Base-by-base conservation (phyloP, 1,140 invertebrate genomes). In the Carcinoscorpius rotundicauda region DNA sequence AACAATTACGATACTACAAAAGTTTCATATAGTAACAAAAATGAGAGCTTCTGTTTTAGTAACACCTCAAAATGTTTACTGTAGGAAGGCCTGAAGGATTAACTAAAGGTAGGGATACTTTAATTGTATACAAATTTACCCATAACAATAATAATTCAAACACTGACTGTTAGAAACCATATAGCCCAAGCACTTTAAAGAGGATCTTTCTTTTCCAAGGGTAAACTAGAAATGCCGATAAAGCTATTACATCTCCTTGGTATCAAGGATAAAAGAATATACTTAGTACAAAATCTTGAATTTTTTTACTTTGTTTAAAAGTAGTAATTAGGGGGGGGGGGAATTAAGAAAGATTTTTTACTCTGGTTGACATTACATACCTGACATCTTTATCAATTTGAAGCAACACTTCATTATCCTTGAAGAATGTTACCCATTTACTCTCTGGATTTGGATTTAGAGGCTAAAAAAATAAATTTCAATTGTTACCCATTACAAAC, bases 361-460 rank as follows among this genome's bases (percentile, higher is more conserved):
- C 62, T 5, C 4, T 64, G 29, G 52, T 58, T 52, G 56, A 59
- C 4, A 58, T 52, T 4, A 63, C 68, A 67, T 75, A 86, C 86
- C 92, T 83, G 29, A 97, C 94, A 80, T 98, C 95, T 78, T 97
- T 98, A 76, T 97, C 93, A 72, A 98, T 97, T 82, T 98, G 93
- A 62, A 94, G 65, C 6, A 98, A 76, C 68, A 94, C 90, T 80
- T 98, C 93, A 78, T 98, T 98, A 75, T 98, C 94, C 77, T 91
- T 93, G 76, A 98, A 98, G 76, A 86, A 93, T 0, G 84, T 86
- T 67, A 89, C 87, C 95, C 95, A 98, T 64, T 91, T 86, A 72
- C 93, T 95, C 67, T 92, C 87, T 3, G 94, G 94, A 74, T 91
- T 93, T 48, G 88, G 85, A 78, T 90, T 97, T n/a, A 98, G 76